Base-by-base conservation (phyloP, 2,888 invertebrate species). In the Lottia scabra region DNA sequence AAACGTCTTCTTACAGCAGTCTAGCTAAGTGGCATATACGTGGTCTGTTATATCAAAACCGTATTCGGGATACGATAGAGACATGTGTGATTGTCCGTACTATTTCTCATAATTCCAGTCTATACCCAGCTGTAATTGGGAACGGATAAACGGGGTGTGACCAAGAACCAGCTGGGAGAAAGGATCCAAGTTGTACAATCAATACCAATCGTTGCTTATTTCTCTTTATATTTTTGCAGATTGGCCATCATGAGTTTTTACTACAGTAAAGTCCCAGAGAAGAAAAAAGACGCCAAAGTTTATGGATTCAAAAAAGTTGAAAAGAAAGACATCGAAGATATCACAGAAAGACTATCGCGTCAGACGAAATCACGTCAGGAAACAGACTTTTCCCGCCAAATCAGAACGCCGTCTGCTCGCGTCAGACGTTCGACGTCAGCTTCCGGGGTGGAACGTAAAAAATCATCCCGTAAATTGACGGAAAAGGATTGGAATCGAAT, bases 401-500 rank as follows among this genome's bases (percentile, higher is more conserved):
- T 0, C 63, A 27, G 68, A 38, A 66, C 70, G 16, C 43, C 73
- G n/a, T 69, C 68, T 63, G 44, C 64, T 26, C 13, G 69, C 19
- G 56, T 62, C 13, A 56, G 64, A 43, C 3, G 46, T 44, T 13
- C 66, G 19, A 30, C 62, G 30, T 16, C 63, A 65, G 23, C 68
- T 45, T 23, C 27, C 67, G 46, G 38, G 23, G 1, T 23, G 30
- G 43, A 46, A 15, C 15, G 23, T 12, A 13, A 19, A 26, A 1
- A 65, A 70, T 2, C 13, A 10, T 56, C 56, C 13, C 46, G 67
- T 19, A 70, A 67, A 3, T 68, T 75, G 62, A 65, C 68, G 1
- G 77, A 75, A 3, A 56, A 56, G 30, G 75, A 78, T n/a, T 72
- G 75, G 12, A 70, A 74, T 65, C 66, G 75, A 38, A 23, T 75